phyloP scores from a whole-genome alignment of 2,113 vertebrate genomes.

The Gambusia holbrooki region DNA sequence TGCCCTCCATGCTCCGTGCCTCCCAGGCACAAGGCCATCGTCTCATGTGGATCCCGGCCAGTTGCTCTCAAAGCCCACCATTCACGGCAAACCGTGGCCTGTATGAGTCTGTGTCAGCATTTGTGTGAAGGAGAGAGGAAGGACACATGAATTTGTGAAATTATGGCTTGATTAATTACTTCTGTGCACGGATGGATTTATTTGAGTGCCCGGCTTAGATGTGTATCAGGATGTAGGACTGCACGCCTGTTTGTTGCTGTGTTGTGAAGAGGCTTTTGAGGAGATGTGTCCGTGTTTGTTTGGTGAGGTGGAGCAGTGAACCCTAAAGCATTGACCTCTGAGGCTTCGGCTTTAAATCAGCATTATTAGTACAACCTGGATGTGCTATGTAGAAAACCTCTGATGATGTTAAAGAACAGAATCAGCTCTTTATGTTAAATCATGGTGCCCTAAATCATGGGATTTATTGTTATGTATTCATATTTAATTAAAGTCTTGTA shows the following conservation, averaged over 20 bases:
- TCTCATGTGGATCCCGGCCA: slow-evolving; percentile 73
- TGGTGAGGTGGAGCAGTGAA: slow-evolving; percentile 49
- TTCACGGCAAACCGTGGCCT: slow-evolving; percentile 56
- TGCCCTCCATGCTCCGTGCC: slow-evolving; percentile 68
- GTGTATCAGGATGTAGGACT: slow-evolving; percentile 34
- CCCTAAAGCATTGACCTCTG: slow-evolving; percentile 35
- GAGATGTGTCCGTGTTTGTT: slow-evolving; percentile 19
- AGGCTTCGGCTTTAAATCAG: slow-evolving; percentile 36
- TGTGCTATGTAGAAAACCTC: slow-evolving; percentile 14
- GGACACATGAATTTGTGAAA: slow-evolving; percentile 60
- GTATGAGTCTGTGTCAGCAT: slow-evolving; percentile 40
- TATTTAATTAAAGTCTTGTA: not conserved
- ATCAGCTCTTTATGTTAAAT: not conserved
- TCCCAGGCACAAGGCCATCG: slow-evolving; percentile 66
- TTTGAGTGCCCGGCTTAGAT: not conserved
- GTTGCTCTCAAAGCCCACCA: slow-evolving; percentile 73
- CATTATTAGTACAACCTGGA: slow-evolving; percentile 17
- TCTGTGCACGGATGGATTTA: slow-evolving; percentile 16
- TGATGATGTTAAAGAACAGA: not conserved
- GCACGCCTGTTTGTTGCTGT: slow-evolving; percentile 9
- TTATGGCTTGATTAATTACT: slow-evolving; percentile 65
- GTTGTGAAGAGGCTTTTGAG: slow-evolving; percentile 27
- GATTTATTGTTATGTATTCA: not conserved
- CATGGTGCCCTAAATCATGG: not conserved
- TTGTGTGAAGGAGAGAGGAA: slow-evolving; percentile 23